These are phyloP conservation scores for Charina bottae DNA, from an alignment of 2,113 vertebrate genomes.

Conservation along the genomic window DNA sequence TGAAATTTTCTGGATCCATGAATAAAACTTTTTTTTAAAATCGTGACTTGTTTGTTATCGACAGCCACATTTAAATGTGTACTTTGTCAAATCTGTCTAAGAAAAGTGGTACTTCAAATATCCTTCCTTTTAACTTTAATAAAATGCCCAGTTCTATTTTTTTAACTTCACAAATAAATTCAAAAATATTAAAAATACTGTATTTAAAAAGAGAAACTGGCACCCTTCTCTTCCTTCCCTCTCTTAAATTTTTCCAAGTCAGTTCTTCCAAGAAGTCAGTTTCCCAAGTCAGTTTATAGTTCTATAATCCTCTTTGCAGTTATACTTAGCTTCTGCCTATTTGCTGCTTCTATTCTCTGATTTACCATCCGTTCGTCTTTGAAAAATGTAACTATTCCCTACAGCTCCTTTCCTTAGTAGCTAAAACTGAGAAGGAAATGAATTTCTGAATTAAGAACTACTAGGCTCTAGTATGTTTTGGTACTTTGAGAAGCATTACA, in stretches of 20 bases:
- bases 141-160: not conserved
- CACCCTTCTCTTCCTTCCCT: not conserved
- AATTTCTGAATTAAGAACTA: not conserved
- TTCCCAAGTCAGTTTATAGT: not conserved
- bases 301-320: slow-evolving; percentile 5
- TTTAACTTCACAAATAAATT: not conserved
- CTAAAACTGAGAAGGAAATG: not conserved
- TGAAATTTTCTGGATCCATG: not conserved
- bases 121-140: not conserved
- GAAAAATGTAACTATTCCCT: not conserved
- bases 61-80: not conserved
- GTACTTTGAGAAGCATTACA: accelerated
- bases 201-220: not conserved
- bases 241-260: not conserved
- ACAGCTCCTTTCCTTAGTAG: not conserved
- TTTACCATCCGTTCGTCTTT: not conserved
- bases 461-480: not conserved
- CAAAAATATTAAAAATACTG: not conserved
- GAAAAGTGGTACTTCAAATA: not conserved
- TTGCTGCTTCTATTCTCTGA: not conserved
- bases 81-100: not conserved
- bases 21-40: not conserved
- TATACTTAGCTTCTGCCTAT: slow-evolving; percentile 4
- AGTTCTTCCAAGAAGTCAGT: slow-evolving; percentile 16
- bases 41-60: not conserved